Evolutionary conservation across 2,113 vertebrate species (phyloP), one percentile per base, ranked within the genome.

Genomic region (Oceanodroma tethys): DNA sequence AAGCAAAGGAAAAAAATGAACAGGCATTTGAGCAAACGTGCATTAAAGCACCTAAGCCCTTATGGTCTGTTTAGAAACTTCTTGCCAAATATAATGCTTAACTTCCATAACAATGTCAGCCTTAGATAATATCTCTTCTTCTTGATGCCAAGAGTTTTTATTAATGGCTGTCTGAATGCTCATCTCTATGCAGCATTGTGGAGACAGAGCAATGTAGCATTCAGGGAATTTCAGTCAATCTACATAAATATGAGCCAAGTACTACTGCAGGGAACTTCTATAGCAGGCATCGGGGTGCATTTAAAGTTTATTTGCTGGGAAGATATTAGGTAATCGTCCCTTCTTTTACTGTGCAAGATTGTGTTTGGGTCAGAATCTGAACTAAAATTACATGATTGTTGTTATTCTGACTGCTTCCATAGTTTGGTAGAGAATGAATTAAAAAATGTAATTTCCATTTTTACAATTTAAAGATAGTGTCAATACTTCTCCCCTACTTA

Each of bases 141-240:
- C 58, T 43, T 76, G 60, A 84, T 90, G 81, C 70, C 45, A 88
- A 40, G 76, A 85, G 42, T 73, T 87, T 53, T 72, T 95, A 85
- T 72, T 95, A 93, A 87, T 91, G 79, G 71, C 66, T 81, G 20
- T 53, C 72, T 86, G 76, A 93, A 87, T 52, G 88, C 59, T 95
- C 80, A 71, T 84, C 68, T 78, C 47, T 59, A 16, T 53, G 42
- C 48, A 79, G 73, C 30, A 7, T 27, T 53, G 50, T 76, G 70
- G 56, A 82, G 81, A 62, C 40, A 80, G 36, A 48, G 45, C 70
- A 89, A 79, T 30, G 32, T 10, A 68, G 38, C 79, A 85, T 55
- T 81, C 25, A 22, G 78, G 50, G 74, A 88, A 66, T 91, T 85
- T 45, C 67, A 93, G 48, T 76, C 70, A 80, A 53, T 55, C 34